These are phyloP conservation scores for Indri indri DNA, from an alignment of 2,113 vertebrate species.

Conservation along the genomic window DNA sequence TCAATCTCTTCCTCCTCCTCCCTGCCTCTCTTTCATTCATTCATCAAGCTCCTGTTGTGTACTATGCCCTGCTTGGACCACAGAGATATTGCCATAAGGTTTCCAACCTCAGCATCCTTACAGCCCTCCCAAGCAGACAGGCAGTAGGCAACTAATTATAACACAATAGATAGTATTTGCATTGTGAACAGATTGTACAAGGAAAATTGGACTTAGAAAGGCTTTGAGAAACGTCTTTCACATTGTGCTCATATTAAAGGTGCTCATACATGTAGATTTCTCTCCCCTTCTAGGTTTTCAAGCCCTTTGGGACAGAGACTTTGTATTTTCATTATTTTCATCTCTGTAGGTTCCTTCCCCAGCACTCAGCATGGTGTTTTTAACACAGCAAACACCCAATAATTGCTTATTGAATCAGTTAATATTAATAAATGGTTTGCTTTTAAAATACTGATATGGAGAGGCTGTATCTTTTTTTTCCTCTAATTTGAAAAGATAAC, in stretches of 20 bases:
- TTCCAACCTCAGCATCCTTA: not conserved
- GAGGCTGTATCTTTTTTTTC: not conserved
- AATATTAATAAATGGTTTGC: constrained; percentile 27
- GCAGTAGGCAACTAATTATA: not conserved
- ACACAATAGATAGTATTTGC: not conserved
- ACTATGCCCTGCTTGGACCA: not conserved
- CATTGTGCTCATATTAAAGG: not conserved
- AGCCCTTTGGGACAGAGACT: not conserved
- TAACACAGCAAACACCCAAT: not conserved
- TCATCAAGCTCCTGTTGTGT: not conserved
- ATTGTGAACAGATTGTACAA: not conserved
- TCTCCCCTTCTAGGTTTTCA: not conserved
- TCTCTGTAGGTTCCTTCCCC: not conserved
- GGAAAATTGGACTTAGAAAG: not conserved
- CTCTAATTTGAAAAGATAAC: constrained; percentile 44
- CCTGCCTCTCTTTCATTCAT: not conserved
- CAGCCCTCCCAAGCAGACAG: not conserved
- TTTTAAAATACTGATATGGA: constrained; percentile 22
- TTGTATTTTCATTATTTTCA: constrained; percentile 11
- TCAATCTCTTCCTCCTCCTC: no score
- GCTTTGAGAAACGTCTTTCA: constrained; percentile 5
- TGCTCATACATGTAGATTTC: not conserved
- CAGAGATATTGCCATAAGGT: not conserved
- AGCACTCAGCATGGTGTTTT: not conserved
- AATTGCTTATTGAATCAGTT: not conserved